Conservation (phyloP, 1,140 invertebrate species). For the Samia ricini region DNA sequence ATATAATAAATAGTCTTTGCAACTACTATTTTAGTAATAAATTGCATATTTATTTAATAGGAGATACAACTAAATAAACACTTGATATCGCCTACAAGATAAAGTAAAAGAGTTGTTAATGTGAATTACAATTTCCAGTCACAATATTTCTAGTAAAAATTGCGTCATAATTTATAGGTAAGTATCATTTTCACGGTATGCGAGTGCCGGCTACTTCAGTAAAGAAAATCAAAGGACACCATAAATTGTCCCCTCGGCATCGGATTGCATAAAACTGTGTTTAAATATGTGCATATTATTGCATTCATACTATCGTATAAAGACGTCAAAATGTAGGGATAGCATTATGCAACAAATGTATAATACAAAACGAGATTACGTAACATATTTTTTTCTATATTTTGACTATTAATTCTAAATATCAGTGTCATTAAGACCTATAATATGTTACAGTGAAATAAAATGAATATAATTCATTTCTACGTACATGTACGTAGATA, state of each 20-base stretch:
- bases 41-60: background rate
- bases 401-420: no score
- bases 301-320: constrained; percentile 60
- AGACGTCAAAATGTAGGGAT: constrained; percentile 58
- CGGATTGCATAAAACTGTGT: constrained; percentile 54
- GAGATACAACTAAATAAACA: background rate
- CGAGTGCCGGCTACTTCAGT: constrained; percentile 60
- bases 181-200: constrained; percentile 51
- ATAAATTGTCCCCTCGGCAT: constrained; percentile 54
- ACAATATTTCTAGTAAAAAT: constrained; percentile 49
- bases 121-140: constrained; percentile 2
- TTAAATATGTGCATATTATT: constrained; percentile 70
- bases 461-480: no score
- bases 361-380: no score
- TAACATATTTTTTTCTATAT: no score
- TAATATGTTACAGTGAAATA: no score
- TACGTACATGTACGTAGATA: no score
- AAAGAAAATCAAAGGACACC: constrained; percentile 48
- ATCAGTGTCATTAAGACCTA: no score
- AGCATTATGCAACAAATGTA: constrained; percentile 4
- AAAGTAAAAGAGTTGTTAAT: background rate
- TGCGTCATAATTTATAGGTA: constrained; percentile 46
- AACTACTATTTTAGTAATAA: no score
- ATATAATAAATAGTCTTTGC: no score
- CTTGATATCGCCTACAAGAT: background rate